Base-by-base conservation (phyloP, 2,888 invertebrate genomes). In the Hirtodrosophila histrioides region DNA sequence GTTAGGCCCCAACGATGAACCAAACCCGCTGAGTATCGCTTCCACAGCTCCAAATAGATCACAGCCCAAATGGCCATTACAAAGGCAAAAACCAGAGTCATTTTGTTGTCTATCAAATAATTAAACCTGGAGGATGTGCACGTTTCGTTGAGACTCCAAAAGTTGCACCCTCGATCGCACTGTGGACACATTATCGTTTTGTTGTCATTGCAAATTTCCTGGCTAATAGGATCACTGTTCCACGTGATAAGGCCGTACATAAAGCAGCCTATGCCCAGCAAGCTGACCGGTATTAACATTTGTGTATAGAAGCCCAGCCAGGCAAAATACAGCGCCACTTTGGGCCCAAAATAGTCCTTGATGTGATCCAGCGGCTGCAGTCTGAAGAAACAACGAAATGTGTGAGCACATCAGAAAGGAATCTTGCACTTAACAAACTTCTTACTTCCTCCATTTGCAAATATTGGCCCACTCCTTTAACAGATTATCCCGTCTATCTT, bases 251-350 rank as follows among this genome's bases (percentile, higher is more conserved):
- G 90, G 69, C 94, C 94, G 82, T 94, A 94, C 3, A 95, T 75
- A 76, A 95, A 94, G 88, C 94, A 95, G 17, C 95, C 69, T 17
- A 95, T 87, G 10, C 96, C 96, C 53, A 95, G 92, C 53, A 95
- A 90, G 55, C 95, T 93, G 3, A 95, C 94, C 10, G 95, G 95
- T 75, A 96, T 95, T 57, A 97, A 92, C 95, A 96, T 96, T 89
- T 95, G 94, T 0, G 96, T 96, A 89, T 97, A 97, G 92, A 96
- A 97, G 37, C 96, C 96, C 45, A 96, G 92, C 96, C 96, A 97
- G 10, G 96, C 94, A 91, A 96, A 97, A 91, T 97, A 96, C 60
- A 97, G 92, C 0, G 95, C 96, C 76, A 96, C 94, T 92, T 95
- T 95, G 3, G 95, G 94, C 45, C 95, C 95, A 89, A 95, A 95